Evolutionary conservation across 2,113 vertebrate species (phyloP), one percentile per base, ranked within the genome.

Genomic region (Myxocyprinus asiaticus): DNA sequence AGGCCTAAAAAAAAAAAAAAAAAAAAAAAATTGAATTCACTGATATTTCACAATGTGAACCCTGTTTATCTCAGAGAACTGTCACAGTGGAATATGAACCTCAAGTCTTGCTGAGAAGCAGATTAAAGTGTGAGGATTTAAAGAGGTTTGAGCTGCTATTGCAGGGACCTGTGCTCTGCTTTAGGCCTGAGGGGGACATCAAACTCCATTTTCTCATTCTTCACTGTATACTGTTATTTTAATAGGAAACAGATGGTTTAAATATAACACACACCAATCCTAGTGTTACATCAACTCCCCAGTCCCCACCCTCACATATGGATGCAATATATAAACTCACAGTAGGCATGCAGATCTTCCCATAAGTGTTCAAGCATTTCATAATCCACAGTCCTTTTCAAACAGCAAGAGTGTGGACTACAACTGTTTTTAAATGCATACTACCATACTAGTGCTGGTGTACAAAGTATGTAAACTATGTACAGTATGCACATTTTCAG

Each of bases 51-150:
- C 22, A 33, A 33, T 33, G 22, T 33, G 22, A 3, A 33, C 22
- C 22, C 22, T 33, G 22, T 33, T 33, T 33, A 33, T 33, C 22
- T 33, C 53, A 56, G 11, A 10, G 50, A 10, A 12, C 9, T 53
- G 9, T 55, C 47, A 8, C 47, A 0, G 47, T 11, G 12, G 53
- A 14, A 56, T 10, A 33, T 47, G 56, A 9, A 68, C 22, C 33
- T 72, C 7, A 17, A 10, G 48, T 48, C 15, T 56, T 77, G 33
- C 67, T 33, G 2, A 22, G 55, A 79, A 67, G 72, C 71, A 79
- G 61, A 15, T 84, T 84, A 81, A 69, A 45, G 56, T 63, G 63
- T 70, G 73, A 65, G 77, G 55, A 43, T 79, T 84, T 81, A 45
- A 48, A 79, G 71, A 14, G n/a, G 12, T 47, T 76, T 67, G 17